Evolutionary conservation across 37 sponge, comb jelly and placozoan species (phyloP), one percentile per base, ranked within the genome.

Genomic region (Oscarella lobularis): DNA sequence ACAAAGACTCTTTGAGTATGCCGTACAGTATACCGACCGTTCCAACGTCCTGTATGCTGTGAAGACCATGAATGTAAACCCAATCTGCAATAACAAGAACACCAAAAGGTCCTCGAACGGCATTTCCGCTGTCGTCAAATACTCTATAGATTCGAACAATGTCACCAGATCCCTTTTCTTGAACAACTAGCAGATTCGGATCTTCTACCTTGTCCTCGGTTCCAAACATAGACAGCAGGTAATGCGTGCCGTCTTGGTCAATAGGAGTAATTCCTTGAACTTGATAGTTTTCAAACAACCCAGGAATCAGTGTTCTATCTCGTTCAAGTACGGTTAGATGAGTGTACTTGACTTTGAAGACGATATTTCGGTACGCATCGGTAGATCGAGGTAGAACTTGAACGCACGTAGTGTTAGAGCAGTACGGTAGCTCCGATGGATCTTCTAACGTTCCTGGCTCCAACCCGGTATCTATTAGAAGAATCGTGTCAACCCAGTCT

Each of bases 211-310:
- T 68, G 29, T 34, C 4, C 35, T 35, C 71, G 6, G 71, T 68
- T 32, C 71, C 71, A 68, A 68, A 68, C 71, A 68, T 68, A 14
- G 29, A 29, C 29, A 68, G 6, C 29, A 4, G 35, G 33, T 34
- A 34, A 14, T 68, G 29, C 6, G 6, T 68, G 31, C 71, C 71
- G 31, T 68, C 31, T 35, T 20, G 4, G 71, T 68, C 71, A 14
- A 68, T 32, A 5, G 31, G 6, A 5, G 71, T 68, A 5, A 68
- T 14, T 29, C 71, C 71, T 68, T 68, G 71, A 68, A 14, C 71
- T 68, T 68, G 71, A 4, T 14, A 68, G 31, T 68, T 35, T 20
- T 68, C 71, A 68, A 29, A 68, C 29, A 68, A 35, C 35, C 71
- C 71, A 4, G 71, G 71, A 30, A 68, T 20, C 6, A 68, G 35